Evolutionary conservation across 1,140 invertebrate species (phyloP).

Genomic region (Schlechtendalia chinensis): DNA sequence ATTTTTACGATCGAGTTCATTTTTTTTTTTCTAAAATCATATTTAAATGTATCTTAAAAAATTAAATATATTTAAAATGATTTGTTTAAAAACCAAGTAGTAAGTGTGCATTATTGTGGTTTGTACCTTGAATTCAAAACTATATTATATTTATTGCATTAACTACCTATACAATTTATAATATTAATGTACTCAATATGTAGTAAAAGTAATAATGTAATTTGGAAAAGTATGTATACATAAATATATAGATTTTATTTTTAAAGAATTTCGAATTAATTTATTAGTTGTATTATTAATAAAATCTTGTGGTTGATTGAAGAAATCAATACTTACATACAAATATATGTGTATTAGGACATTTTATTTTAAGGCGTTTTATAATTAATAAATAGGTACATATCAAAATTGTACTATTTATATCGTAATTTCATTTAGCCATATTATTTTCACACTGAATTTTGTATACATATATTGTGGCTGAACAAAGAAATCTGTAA

Average conservation of each 20-base stretch:
- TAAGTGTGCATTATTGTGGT: not conserved
- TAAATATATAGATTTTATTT: too few relatives aligned
- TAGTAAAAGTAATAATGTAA: not conserved
- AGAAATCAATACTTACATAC: too few relatives aligned
- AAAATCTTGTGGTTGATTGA: too few relatives aligned
- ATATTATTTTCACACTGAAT: too few relatives aligned
- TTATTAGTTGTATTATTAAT: too few relatives aligned
- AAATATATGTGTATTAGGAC: not conserved
- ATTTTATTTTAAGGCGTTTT: not conserved
- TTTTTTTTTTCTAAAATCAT: not conserved
- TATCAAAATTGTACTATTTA: not conserved
- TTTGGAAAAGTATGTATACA: not conserved
- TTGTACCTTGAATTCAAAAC: not conserved
- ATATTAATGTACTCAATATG: not conserved
- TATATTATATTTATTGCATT: too few relatives aligned
- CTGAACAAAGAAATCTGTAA: conserved; percentile 1
- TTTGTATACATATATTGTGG: not conserved
- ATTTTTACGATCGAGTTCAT: not conserved
- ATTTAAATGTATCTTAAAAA: not conserved
- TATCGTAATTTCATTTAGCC: too few relatives aligned
- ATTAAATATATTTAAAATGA: not conserved
- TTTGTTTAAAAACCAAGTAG: not conserved
- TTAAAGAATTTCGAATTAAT: too few relatives aligned
- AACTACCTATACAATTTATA: not conserved
- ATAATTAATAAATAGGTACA: not conserved